Evolutionary conservation across 1,140 invertebrate genomes (phyloP).

Genomic region (Apis laboriosa): DNA sequence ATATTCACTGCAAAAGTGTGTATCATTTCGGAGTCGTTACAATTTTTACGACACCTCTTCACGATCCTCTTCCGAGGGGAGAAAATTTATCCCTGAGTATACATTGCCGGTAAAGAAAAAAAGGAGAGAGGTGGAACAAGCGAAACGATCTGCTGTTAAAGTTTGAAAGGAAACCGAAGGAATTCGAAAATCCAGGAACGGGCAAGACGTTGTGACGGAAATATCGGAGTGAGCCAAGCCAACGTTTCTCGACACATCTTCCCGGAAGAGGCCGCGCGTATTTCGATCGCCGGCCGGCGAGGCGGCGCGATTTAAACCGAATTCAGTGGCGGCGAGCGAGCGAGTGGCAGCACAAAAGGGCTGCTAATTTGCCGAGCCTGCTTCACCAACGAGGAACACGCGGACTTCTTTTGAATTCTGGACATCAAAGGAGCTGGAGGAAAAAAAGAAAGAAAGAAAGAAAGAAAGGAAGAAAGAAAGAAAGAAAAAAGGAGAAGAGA

Average conservation of each 20-base stretch:
- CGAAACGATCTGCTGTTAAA: too few species aligned
- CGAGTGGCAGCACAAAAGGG: slow-evolving; percentile 66
- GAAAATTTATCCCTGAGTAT: too few species aligned
- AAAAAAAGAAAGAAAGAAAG: background rate
- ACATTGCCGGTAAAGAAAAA: too few species aligned
- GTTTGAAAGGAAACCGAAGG: too few species aligned
- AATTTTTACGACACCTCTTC: too few species aligned
- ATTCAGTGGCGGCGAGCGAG: slow-evolving; percentile 60
- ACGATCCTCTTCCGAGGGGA: too few species aligned
- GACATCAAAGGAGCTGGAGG: slow-evolving; percentile 46
- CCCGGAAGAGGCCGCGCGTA: slow-evolving; percentile 53
- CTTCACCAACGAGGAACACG: slow-evolving; percentile 32
- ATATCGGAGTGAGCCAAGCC: background rate
- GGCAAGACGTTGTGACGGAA: background rate
- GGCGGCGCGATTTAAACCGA: slow-evolving; percentile 53
- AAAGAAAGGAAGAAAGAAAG: background rate
- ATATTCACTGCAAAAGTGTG: too few species aligned
- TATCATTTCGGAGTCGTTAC: too few species aligned
- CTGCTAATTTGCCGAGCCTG: slow-evolving; percentile 61
- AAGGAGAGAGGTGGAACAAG: too few species aligned
- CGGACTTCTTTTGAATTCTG: slow-evolving; percentile 19
- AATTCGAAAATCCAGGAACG: background rate
- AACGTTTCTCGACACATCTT: slow-evolving; percentile 21
- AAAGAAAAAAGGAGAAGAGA: background rate
- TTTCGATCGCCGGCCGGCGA: slow-evolving; percentile 51